These are phyloP conservation scores for Falco novaeseelandiae DNA, from an alignment of 2,797 vertebrate genomes.

Conservation along the genomic window DNA sequence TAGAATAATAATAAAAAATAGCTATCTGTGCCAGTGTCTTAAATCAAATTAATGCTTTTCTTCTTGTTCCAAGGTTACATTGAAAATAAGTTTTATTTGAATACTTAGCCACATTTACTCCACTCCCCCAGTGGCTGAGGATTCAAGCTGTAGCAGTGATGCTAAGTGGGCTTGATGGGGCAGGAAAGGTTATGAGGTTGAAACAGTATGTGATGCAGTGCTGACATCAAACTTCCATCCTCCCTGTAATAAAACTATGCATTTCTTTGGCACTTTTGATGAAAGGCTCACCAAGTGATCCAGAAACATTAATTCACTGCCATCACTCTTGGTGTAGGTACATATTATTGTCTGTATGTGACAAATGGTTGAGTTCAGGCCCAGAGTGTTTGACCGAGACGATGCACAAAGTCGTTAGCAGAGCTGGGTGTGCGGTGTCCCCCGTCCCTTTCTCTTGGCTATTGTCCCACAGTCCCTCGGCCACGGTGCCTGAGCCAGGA, in stretches of 20 bases:
- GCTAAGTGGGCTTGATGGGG: not conserved
- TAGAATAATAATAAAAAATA: constrained; percentile 14
- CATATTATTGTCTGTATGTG: not conserved
- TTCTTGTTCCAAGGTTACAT: constrained; percentile 43
- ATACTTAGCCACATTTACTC: not conserved
- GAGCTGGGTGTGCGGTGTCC: not conserved
- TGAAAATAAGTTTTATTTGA: constrained; percentile 14
- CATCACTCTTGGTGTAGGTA: not conserved
- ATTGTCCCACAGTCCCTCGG: not conserved
- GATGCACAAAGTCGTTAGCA: not conserved
- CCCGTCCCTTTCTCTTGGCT: not conserved
- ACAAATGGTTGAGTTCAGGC: not conserved
- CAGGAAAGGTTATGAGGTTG: not conserved
- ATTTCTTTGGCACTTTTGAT: not conserved
- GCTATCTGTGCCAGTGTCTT: not conserved
- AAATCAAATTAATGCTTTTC: constrained; percentile 43
- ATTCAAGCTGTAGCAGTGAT: not conserved
- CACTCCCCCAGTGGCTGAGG: not conserved
- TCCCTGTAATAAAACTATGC: not conserved
- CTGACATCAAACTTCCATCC: not conserved
- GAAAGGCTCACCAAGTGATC: not conserved
- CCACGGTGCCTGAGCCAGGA: too few relatives aligned
- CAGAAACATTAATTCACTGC: not conserved
- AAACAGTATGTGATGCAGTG: not conserved
- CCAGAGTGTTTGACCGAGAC: rapidly evolving